phyloP scores from a whole-genome alignment of 1,140 invertebrate species.

The Euwallacea similis region DNA sequence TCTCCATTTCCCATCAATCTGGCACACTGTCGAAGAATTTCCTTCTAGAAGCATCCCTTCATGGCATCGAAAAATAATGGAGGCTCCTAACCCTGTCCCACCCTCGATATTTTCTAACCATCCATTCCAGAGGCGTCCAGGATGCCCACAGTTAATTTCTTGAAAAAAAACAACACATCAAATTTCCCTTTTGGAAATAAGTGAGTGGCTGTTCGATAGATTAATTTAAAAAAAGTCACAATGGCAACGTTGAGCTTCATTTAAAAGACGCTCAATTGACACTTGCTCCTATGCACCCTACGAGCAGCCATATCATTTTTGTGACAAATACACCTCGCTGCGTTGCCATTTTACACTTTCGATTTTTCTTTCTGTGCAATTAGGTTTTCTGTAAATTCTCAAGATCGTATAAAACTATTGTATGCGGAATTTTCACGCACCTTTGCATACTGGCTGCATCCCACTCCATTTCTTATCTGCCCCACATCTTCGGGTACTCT shows the following conservation, averaged over 20 bases:
- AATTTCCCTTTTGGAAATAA: not conserved
- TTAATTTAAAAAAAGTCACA: too few species aligned
- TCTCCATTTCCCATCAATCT: slow-evolving; percentile 90
- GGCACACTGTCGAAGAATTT: slow-evolving; percentile 86
- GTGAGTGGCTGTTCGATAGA: not conserved
- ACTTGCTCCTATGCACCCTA: too few species aligned
- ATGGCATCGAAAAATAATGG: slow-evolving; percentile 91
- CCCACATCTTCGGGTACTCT: slow-evolving; percentile 82
- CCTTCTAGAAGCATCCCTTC: slow-evolving; percentile 91
- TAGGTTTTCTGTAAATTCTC: not conserved
- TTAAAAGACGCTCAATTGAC: too few species aligned
- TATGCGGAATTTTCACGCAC: slow-evolving; percentile 57
- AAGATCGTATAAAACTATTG: not conserved
- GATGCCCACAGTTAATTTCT: slow-evolving; percentile 95
- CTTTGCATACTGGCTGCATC: slow-evolving; percentile 81
- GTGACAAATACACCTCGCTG: too few species aligned
- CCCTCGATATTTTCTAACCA: slow-evolving; percentile 92
- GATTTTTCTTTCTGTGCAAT: too few species aligned
- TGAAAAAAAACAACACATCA: slow-evolving; percentile 32
- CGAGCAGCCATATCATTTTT: too few species aligned
- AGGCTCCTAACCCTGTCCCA: slow-evolving; percentile 85
- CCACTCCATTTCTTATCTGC: slow-evolving; percentile 93
- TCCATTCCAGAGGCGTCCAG: slow-evolving; percentile 89
- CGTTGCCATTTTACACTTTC: too few species aligned
- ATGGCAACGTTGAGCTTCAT: too few species aligned